phyloP scores from a whole-genome alignment of 1,140 invertebrate genomes.

The Sarcophaga peregrina region DNA sequence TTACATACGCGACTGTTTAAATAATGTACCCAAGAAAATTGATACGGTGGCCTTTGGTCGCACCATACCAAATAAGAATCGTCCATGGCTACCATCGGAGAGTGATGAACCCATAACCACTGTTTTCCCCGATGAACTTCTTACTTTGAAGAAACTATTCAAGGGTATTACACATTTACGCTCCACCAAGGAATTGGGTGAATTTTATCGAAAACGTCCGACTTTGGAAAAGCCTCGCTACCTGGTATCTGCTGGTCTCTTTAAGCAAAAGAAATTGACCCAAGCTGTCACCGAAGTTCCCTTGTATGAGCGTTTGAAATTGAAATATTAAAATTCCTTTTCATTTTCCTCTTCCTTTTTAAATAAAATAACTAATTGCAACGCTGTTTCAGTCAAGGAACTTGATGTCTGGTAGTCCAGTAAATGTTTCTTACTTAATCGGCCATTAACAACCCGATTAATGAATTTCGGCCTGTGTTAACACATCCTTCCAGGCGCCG shows the following conservation, averaged over 20 bases:
- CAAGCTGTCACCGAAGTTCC: conserved; percentile 54
- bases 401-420: too few relatives aligned
- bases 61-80: conserved; percentile 57
- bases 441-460: too few relatives aligned
- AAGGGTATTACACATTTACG: conserved; percentile 62
- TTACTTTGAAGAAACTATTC: conserved; percentile 58
- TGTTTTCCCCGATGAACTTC: conserved; percentile 59
- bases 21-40: conserved; percentile 49
- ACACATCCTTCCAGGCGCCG: too few relatives aligned
- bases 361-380: too few relatives aligned
- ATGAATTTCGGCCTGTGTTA: too few relatives aligned
- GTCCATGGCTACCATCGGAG: conserved; percentile 56
- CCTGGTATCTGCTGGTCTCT: conserved; percentile 54
- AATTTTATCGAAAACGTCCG: conserved; percentile 57
- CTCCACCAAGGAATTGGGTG: conserved; percentile 57
- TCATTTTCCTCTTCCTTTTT: too few relatives aligned
- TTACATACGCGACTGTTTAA: conserved; percentile 55
- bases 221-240: conserved; percentile 54
- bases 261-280: conserved; percentile 50
- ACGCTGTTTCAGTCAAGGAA: too few relatives aligned
- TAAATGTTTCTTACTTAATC: too few relatives aligned
- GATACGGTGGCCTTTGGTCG: conserved; percentile 59
- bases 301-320: conserved; percentile 55
- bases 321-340: conserved; percentile 41
- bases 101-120: conserved; percentile 55